A percentile compares a stretch with the other conserved stretches of the same genome.
Evolutionary conservation across 1,140 invertebrate genomes (phyloP).

Genomic region (Aphelenchoides besseyi): DNA sequence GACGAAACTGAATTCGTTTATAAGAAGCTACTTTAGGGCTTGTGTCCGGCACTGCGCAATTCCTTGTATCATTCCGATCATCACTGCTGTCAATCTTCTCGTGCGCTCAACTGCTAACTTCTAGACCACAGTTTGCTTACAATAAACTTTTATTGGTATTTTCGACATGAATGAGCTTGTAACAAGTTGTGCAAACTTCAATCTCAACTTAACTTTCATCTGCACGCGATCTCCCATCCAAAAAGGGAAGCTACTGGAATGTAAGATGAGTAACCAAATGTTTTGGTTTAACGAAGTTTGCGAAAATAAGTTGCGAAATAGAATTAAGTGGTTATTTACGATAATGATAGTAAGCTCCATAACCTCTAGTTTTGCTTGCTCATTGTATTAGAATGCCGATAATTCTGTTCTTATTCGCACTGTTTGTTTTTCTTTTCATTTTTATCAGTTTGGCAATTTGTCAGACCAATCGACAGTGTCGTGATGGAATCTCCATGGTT

Average conservation of each 20-base stretch:
- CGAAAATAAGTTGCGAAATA: neutral
- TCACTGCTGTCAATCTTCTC: slow-evolving; percentile 14
- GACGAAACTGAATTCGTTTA: neutral
- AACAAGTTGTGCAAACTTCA: no score
- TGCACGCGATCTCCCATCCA: neutral
- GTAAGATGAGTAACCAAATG: neutral
- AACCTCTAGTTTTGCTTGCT: no score
- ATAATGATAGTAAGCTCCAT: no score
- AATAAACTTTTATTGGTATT: no score
- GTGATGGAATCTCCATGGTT: no score
- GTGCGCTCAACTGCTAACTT: neutral
- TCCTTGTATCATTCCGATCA: slow-evolving; percentile 19
- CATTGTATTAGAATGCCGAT: no score
- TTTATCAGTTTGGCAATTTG: neutral
- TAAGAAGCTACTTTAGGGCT: neutral
- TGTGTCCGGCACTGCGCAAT: neutral
- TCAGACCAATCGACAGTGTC: no score
- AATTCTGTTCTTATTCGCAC: neutral
- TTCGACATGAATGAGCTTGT: no score
- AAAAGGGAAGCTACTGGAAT: neutral
- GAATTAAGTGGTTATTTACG: neutral
- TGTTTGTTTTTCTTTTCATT: neutral
- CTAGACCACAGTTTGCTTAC: no score
- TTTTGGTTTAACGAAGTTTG: neutral
- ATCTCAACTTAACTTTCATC: neutral